Evolutionary conservation across 2,797 vertebrate genomes (phyloP).

Genomic region (Chiloscyllium punctatum): DNA sequence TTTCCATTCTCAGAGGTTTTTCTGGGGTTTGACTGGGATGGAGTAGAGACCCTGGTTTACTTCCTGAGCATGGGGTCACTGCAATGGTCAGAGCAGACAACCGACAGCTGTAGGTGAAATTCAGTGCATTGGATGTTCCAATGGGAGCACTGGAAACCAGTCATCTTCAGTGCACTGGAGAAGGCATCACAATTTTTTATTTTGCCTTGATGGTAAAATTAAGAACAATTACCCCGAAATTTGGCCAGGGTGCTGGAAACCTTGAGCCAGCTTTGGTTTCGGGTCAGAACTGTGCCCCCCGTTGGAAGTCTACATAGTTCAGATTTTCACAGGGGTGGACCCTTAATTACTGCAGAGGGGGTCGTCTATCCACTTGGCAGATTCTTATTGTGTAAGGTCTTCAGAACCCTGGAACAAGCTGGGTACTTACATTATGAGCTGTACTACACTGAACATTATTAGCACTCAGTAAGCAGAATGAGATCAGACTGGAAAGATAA

Average conservation of each 20-base stretch:
- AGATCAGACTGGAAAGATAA: too few species aligned
- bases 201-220: not conserved
- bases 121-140: not conserved
- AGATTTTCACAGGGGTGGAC: too few species aligned
- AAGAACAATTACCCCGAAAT: not conserved
- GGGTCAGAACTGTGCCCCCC: too few species aligned
- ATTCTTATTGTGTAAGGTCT: too few species aligned
- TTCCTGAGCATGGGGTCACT: not conserved
- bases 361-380: too few species aligned
- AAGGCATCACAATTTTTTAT: not conserved
- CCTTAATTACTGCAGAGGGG: too few species aligned
- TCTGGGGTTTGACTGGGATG: not conserved
- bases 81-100: not conserved
- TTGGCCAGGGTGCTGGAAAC: too few species aligned
- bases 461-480: too few species aligned
- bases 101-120: not conserved
- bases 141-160: not conserved
- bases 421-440: not conserved
- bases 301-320: too few species aligned
- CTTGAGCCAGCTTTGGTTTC: too few species aligned
- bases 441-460: too few species aligned
- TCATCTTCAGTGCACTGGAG: not conserved
- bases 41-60: not conserved
- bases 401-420: not conserved
- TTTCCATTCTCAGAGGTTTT: not conserved